Evolutionary conservation across 2,797 vertebrate genomes (phyloP).

Genomic region (Thalassophryne amazonica): DNA sequence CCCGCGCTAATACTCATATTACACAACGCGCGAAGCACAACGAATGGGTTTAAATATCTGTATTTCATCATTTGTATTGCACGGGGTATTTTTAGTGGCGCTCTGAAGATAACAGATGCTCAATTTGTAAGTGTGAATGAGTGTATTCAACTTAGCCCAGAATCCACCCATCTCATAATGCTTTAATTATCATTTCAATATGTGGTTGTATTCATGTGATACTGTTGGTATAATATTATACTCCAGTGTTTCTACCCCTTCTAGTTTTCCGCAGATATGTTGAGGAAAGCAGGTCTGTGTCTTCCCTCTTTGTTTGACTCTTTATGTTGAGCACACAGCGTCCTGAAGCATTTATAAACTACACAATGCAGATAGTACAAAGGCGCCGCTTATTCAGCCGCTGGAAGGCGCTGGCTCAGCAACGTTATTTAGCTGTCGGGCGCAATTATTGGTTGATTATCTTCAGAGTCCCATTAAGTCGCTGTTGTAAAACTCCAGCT

Average conservation of each 20-base stretch:
- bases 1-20: conserved; percentile 43
- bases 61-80: conserved; percentile 46
- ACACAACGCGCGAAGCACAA: conserved; percentile 23
- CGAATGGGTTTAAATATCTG: conserved; percentile 35
- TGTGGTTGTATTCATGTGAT: conserved; percentile 42
- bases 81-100: conserved; percentile 58
- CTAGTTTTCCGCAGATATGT: conserved; percentile 19
- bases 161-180: conserved; percentile 46
- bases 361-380: background rate
- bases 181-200: conserved; percentile 60
- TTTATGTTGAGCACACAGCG: conserved; percentile 13
- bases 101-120: conserved; percentile 67
- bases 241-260: background rate
- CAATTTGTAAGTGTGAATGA: conserved; percentile 63
- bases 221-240: conserved; percentile 19
- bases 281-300: conserved; percentile 7
- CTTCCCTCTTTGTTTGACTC: conserved; percentile 4
- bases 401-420: too few species aligned
- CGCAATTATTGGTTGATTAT: too few species aligned
- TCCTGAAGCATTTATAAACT: background rate
- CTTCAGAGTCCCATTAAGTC: too few species aligned
- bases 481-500: too few species aligned
- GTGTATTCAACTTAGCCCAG: conserved; percentile 50
- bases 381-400: too few species aligned
- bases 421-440: too few species aligned